phyloP scores from a whole-genome alignment of 2,797 vertebrate species.

The Artibeus lituratus region DNA sequence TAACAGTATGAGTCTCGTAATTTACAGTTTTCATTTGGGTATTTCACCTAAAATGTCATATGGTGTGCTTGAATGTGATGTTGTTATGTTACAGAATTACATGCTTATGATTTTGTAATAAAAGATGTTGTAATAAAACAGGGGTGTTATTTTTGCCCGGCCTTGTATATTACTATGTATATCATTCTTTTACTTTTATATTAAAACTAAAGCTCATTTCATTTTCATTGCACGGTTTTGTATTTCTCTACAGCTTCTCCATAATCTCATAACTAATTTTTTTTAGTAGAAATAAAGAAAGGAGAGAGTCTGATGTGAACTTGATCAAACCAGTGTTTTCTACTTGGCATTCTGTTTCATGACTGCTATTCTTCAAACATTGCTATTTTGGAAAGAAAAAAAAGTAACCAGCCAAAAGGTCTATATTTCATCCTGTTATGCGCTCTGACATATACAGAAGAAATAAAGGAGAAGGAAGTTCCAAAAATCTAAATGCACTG shows the following conservation, averaged over 20 bases:
- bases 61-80: too few relatives aligned
- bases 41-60: too few relatives aligned
- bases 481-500: slow-evolving; percentile 26
- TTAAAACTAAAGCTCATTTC: neutral
- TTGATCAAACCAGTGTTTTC: neutral
- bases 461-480: slow-evolving; percentile 38
- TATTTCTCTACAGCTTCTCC: neutral
- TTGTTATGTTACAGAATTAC: too few relatives aligned
- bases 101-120: too few relatives aligned
- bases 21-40: too few relatives aligned
- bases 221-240: neutral
- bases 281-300: neutral
- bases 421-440: slow-evolving; percentile 8
- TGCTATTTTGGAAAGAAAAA: neutral
- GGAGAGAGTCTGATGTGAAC: neutral
- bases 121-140: too few relatives aligned
- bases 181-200: neutral
- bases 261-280: neutral
- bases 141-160: too few relatives aligned
- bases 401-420: neutral
- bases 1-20: too few relatives aligned
- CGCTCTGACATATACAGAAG: neutral
- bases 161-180: neutral
- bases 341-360: neutral
- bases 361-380: neutral